These are phyloP conservation scores for Gymnoscelis rufifasciata DNA, from an alignment of 2,888 invertebrate genomes.

Conservation along the genomic window DNA sequence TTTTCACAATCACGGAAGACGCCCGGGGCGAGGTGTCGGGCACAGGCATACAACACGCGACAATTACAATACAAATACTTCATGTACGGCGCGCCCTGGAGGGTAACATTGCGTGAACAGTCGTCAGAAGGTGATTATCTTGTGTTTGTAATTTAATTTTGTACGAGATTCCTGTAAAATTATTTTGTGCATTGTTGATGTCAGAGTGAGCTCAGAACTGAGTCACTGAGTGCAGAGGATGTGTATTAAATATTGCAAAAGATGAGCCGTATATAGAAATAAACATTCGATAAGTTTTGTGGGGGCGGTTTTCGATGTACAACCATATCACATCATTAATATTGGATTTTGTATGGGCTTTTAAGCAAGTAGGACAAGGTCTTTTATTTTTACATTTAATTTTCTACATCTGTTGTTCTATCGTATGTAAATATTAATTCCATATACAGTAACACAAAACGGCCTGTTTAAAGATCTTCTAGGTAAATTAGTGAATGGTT, in stretches of 20 bases:
- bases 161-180: slow-evolving; percentile 36
- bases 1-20: slow-evolving; percentile 30
- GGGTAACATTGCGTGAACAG: slow-evolving; percentile 44
- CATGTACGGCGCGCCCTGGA: slow-evolving; percentile 37
- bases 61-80: slow-evolving; percentile 39
- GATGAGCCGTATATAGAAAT: slow-evolving; percentile 25
- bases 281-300: slow-evolving; percentile 12
- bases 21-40: slow-evolving; percentile 25
- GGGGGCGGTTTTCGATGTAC: slow-evolving; percentile 3
- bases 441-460: too few relatives aligned
- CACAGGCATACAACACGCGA: slow-evolving; percentile 43
- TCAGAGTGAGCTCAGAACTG: slow-evolving; percentile 51
- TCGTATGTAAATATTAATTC: too few relatives aligned
- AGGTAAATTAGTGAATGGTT: too few relatives aligned
- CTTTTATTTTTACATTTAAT: background rate
- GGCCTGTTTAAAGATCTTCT: too few relatives aligned
- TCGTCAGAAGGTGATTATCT: slow-evolving; percentile 17
- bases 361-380: slow-evolving; percentile 9
- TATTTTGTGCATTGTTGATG: slow-evolving; percentile 43
- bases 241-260: slow-evolving; percentile 25
- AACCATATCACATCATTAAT: background rate
- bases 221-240: slow-evolving; percentile 35
- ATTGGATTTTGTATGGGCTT: background rate
- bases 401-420: too few relatives aligned
- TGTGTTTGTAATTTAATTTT: slow-evolving; percentile 33